Conservation (phyloP, 2,113 vertebrate species). For the Pipra filicauda region DNA sequence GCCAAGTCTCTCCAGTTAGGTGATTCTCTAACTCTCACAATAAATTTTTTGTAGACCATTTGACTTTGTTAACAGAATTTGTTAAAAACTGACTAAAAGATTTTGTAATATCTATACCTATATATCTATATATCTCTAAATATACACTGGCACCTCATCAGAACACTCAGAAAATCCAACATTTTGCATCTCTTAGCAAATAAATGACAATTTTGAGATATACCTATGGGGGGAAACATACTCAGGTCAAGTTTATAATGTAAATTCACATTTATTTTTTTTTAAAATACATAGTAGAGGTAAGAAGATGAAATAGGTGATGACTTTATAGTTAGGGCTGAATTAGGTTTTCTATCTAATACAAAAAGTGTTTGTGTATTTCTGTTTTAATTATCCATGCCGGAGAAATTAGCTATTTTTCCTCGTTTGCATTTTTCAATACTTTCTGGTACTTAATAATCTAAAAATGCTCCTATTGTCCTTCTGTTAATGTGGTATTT, state of each 20-base stretch:
- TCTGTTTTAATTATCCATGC: neutral
- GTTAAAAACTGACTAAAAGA: neutral
- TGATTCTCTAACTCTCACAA: neutral
- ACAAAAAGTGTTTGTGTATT: neutral
- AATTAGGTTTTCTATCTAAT: neutral
- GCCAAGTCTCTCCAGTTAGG: neutral
- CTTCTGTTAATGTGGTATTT: neutral
- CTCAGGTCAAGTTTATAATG: neutral
- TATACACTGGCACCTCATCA: neutral
- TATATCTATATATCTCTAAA: neutral
- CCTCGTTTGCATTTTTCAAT: neutral
- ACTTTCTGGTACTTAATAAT: neutral
- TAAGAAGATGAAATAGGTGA: neutral
- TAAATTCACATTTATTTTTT: neutral
- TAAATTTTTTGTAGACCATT: neutral
- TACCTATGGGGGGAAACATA: neutral
- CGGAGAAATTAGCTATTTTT: neutral
- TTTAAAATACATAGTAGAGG: neutral
- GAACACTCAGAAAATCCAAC: neutral
- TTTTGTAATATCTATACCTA: neutral
- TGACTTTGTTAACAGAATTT: neutral
- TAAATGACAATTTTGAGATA: neutral
- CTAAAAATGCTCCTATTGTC: neutral
- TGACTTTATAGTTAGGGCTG: neutral
- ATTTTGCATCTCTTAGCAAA: neutral